Conservation (phyloP, 2,888 invertebrate species). For the Protonemura montana region DNA sequence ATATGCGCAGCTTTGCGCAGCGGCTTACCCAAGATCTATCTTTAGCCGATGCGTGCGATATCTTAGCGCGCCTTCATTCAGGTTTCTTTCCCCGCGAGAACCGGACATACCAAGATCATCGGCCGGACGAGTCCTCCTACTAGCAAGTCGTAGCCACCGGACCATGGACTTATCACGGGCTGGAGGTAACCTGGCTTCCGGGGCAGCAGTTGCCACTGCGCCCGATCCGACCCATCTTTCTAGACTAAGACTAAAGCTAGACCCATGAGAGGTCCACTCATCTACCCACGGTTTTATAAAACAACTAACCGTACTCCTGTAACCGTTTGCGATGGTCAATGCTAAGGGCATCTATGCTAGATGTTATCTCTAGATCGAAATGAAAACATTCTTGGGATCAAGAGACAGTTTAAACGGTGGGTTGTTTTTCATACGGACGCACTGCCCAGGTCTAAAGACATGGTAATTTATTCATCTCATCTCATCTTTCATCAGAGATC, state of each 20-base stretch:
- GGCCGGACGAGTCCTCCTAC: neutral
- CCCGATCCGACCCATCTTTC: neutral
- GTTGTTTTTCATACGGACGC: neutral
- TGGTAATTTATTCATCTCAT: conserved; percentile 3
- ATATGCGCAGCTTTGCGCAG: neutral
- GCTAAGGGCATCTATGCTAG: neutral
- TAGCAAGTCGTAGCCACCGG: neutral
- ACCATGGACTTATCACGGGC: neutral
- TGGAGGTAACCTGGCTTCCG: neutral
- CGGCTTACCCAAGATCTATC: neutral
- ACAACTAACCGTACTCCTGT: neutral
- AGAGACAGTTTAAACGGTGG: neutral
- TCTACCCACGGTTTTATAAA: neutral
- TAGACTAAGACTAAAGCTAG: too few relatives aligned
- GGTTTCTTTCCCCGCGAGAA: neutral
- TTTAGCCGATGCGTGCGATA: neutral
- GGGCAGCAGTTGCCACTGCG: neutral
- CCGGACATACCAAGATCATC: neutral
- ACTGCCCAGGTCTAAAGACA: neutral
- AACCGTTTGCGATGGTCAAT: neutral
- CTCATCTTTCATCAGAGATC: neutral
- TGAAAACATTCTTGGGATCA: neutral
- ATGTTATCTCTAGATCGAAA: neutral
- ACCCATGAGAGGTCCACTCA: too few relatives aligned
- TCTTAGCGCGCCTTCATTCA: neutral